phyloP scores from a whole-genome alignment of 2,797 vertebrate species.

The Rhincodon typus region DNA sequence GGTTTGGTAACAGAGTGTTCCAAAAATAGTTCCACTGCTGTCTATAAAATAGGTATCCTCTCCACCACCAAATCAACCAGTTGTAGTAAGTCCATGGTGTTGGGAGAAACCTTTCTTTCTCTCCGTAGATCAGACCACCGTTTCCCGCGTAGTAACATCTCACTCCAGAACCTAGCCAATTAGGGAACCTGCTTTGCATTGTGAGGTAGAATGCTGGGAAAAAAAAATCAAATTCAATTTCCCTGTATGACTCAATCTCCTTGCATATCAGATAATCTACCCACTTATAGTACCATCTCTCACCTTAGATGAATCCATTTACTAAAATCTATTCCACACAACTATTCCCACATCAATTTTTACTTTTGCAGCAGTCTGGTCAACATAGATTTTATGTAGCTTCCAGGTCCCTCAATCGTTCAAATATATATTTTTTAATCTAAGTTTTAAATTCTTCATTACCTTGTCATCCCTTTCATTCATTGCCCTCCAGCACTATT shows the following conservation, averaged over 20 bases:
- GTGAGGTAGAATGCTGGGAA: constrained; percentile 37
- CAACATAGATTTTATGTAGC: neutral
- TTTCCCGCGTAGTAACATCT: constrained; percentile 43
- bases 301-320: neutral
- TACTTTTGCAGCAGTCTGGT: neutral
- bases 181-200: constrained; percentile 40
- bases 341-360: neutral
- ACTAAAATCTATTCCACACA: neutral
- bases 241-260: neutral
- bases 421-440: neutral
- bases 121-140: constrained; percentile 41
- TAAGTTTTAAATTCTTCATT: neutral
- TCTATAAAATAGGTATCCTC: constrained; percentile 28
- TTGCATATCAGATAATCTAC: neutral
- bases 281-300: neutral
- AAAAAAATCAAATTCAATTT: neutral
- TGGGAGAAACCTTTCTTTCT: constrained; percentile 43
- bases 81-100: constrained; percentile 41
- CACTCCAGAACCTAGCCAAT: constrained; percentile 40
- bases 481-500: neutral
- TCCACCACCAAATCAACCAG: constrained; percentile 35
- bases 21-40: neutral
- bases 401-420: neutral
- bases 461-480: neutral
- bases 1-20: neutral